Conservation (phyloP, 1,140 invertebrate species). For the Drosophila novamexicana region DNA sequence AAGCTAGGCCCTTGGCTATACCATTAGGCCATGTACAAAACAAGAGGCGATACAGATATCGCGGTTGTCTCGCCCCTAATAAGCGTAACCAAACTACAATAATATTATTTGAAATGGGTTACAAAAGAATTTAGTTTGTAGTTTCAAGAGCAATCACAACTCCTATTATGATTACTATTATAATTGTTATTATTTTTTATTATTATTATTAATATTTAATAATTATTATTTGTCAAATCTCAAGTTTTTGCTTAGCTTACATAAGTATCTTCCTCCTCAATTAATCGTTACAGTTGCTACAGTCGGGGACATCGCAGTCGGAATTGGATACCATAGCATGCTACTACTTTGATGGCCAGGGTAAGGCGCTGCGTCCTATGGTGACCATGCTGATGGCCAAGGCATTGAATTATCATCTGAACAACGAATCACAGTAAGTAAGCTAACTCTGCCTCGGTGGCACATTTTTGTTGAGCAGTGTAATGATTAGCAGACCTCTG, state of each 20-base stretch:
- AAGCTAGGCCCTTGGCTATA: too few relatives aligned
- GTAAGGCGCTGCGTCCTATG: constrained; percentile 97
- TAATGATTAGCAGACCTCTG: constrained; percentile 64
- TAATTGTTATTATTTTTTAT: too few relatives aligned
- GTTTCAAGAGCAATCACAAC: too few relatives aligned
- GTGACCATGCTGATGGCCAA: constrained; percentile 95
- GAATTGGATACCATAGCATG: constrained; percentile 94
- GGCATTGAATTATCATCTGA: constrained; percentile 95
- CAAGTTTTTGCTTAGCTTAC: constrained; percentile 42
- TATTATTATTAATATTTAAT: neutral
- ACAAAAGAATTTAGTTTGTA: too few relatives aligned
- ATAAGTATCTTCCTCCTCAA: neutral
- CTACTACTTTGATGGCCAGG: constrained; percentile 98
- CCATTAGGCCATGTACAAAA: too few relatives aligned
- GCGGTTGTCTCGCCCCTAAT: too few relatives aligned
- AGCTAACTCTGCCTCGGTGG: neutral
- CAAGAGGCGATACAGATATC: too few relatives aligned
- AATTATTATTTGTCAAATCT: neutral
- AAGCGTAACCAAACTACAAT: too few relatives aligned
- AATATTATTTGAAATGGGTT: too few relatives aligned
- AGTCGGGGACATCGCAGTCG: constrained; percentile 90
- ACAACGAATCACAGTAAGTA: constrained; percentile 92
- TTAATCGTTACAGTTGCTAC: constrained; percentile 87
- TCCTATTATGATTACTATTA: too few relatives aligned
- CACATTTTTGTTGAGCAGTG: constrained; percentile 53